These are phyloP conservation scores for Callipepla squamata DNA, from an alignment of 2,113 vertebrate genomes.

Conservation along the genomic window DNA sequence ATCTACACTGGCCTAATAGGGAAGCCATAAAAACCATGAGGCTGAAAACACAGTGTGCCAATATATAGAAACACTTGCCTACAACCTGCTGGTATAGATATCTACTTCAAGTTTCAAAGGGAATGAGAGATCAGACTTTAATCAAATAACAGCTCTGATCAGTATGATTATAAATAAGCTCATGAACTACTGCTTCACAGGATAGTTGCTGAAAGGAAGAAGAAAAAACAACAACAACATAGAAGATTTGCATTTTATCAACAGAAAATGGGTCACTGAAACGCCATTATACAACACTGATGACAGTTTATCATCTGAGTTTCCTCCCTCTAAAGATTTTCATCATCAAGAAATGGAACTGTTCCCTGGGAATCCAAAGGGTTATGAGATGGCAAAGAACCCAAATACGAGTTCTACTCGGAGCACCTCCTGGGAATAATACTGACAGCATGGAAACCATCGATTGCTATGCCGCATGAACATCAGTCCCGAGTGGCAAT, in stretches of 20 bases:
- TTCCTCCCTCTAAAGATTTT: constrained; percentile 4
- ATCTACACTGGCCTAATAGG: neutral
- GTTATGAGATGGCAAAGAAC: neutral
- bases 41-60: neutral
- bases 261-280: constrained; percentile 39
- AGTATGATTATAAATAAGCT: constrained; percentile 28
- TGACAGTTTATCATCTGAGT: neutral
- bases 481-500: neutral
- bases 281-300: constrained; percentile 47
- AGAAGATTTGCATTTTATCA: constrained; percentile 24
- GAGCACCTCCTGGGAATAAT: neutral
- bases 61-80: neutral
- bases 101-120: constrained; percentile 42
- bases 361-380: neutral
- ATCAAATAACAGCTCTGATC: constrained; percentile 38
- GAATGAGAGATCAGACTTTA: constrained; percentile 36
- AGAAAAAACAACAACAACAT: neutral
- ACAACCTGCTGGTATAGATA: neutral
- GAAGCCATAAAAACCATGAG: constrained; percentile 2
- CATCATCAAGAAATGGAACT: constrained; percentile 10
- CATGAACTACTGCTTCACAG: constrained; percentile 24
- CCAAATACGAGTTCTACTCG: neutral
- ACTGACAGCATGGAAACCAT: constrained; percentile 23
- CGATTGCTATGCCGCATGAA: neutral
- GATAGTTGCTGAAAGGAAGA: neutral